Evolutionary conservation across 2,888 invertebrate genomes (phyloP), one percentile per base, ranked within the genome.

Genomic region (Fragum whitleyi): DNA sequence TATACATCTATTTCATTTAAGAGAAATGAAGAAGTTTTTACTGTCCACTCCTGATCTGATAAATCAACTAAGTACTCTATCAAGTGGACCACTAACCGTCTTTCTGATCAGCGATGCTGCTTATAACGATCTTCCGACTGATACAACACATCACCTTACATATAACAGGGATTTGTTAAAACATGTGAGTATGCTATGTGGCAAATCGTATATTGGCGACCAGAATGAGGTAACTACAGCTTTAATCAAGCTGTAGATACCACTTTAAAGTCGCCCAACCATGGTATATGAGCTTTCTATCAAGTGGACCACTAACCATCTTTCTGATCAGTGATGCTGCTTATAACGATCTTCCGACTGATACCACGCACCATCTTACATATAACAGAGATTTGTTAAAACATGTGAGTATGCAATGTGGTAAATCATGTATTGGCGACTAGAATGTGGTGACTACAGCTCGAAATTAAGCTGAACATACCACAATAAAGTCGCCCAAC

Each of bases 261-360:
- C 7, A 39, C n/a, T n/a, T n/a, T n/a, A n/a, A n/a, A n/a, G n/a
- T n/a, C n/a, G n/a, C n/a, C n/a, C n/a, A n/a, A n/a, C n/a, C n/a
- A n/a, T n/a, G n/a, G n/a, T n/a, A n/a, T n/a, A n/a, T n/a, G n/a
- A n/a, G n/a, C n/a, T n/a, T n/a, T 14, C 73, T 76, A 2, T 21
- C 76, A 0, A 70, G 74, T 36, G 70, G 70, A 55, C 83, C 86
- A 57, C 78, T 86, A 62, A 89, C 88, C 0, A 86, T 86, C 11
- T 88, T 89, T 47, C 77, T 88, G 16, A 85, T 88, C 2, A 84
- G 87, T 62, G 86, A 88, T 59, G 71, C 83, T 0, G 86, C 85
- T 2, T 62, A 85, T 29, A 67, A 81, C 55, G 74, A 68, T 47
- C 76, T 87, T 11, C 78, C 83, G 6, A n/a, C 57, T 0, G 81